Conservation (phyloP, 2,888 invertebrate genomes). For the Xanthia togata region DNA sequence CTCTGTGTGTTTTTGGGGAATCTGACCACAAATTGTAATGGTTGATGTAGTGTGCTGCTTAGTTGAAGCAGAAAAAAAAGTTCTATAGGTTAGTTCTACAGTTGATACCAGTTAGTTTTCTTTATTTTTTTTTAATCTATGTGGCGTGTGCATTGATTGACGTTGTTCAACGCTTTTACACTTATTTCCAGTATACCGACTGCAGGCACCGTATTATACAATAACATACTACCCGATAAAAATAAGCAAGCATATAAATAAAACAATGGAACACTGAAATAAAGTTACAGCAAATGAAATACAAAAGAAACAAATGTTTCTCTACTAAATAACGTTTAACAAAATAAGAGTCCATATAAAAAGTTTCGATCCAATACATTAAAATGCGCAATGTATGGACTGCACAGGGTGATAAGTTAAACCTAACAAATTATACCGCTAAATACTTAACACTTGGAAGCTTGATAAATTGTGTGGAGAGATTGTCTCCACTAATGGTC, state of each 20-base stretch:
- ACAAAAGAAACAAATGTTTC: background rate
- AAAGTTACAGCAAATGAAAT: background rate
- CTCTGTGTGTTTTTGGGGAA: background rate
- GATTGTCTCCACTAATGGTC: constrained; percentile 38
- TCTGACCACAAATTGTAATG: background rate
- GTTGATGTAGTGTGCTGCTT: background rate
- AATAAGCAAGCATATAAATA: background rate
- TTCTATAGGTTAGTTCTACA: background rate
- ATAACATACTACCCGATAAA: background rate
- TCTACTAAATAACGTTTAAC: background rate
- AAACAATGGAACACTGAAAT: constrained; percentile 3
- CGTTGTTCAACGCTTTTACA: background rate
- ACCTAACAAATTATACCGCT: constrained; percentile 50
- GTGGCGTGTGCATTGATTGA: too few species aligned
- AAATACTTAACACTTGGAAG: constrained; percentile 46
- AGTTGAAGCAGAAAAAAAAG: background rate
- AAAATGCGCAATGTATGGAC: constrained; percentile 8
- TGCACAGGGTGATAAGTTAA: constrained; percentile 37
- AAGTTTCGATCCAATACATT: constrained; percentile 7
- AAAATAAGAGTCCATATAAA: background rate
- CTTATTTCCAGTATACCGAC: background rate
- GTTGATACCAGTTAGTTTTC: background rate
- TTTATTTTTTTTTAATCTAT: too few species aligned
- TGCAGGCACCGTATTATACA: background rate
- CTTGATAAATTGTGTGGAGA: constrained; percentile 49